Base-by-base conservation (phyloP, 1,140 invertebrate genomes). In the Ganaspis sp. region DNA sequence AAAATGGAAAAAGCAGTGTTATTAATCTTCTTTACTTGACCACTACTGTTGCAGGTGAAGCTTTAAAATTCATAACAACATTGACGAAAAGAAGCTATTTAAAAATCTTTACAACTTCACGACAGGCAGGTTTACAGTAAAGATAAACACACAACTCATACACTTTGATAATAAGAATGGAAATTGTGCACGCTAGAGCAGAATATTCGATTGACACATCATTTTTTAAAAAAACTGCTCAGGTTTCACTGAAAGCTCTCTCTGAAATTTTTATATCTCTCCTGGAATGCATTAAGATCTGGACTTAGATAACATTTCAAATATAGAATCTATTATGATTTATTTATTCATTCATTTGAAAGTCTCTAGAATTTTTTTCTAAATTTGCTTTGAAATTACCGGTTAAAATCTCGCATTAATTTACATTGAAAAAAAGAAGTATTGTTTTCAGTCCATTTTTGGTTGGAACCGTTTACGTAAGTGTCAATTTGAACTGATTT, bases 1-100 rank as follows among this genome's bases (percentile, higher is more conserved):
- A 9, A 92, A 92, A 86, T 75, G 53, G n/a, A 64, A 64, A 64
- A 64, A 29, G 54, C 29, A 64, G 49, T 75, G 69, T 74, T 70
- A 77, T 79, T 78, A 78, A 77, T 69, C 69, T 74, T 19, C 19
- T 40, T 38, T 37, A 45, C 53, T 49, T 17, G 38, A 42, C 9
- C 0, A 54, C 19, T 11, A 11, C 9, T 54, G 8, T 23, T 54
- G 17, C 9, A 11, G 29, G 58, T 11, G 58, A 64, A 64, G 29
- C 54, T 26, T 21, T 54, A 11, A 54, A 54, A 12, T 40, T n/a
- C 9, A 11, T 21, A 54, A 21, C 9, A 1, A n/a, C 19, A 54
- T 11, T 1, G 23, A 54, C 17, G 21, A 23, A 54, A 23, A 54
- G 4, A 19, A 9, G 53, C 1, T 26, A 64, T 26, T 23, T 26